Percentiles rank a stretch among this genome's conserved stretches.
Evolutionary conservation across 2,113 vertebrate species (phyloP).

Genomic region (Phrynosoma blainvillii): DNA sequence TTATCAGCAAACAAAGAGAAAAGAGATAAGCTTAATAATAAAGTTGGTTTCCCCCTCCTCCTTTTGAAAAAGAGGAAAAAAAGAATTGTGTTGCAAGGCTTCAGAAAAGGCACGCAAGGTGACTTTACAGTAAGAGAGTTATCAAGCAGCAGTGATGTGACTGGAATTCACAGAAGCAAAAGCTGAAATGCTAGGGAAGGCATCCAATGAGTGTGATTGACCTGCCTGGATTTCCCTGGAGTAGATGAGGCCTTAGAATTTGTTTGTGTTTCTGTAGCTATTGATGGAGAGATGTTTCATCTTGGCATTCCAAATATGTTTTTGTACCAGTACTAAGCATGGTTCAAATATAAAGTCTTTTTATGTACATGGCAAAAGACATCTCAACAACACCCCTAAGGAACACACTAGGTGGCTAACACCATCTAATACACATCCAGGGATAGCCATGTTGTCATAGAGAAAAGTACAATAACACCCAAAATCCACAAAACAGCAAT

Average conservation of each 20-base stretch:
- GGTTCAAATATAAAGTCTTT: background rate
- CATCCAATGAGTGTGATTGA: background rate
- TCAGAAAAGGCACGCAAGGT: constrained; percentile 56
- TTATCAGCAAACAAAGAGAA: constrained; percentile 61
- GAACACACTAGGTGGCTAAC: background rate
- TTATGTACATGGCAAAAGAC: background rate
- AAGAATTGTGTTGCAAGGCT: constrained; percentile 47
- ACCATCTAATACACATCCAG: background rate
- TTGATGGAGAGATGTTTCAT: constrained; percentile 11
- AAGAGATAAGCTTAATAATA: constrained; percentile 57
- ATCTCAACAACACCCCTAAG: too few relatives aligned
- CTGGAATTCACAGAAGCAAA: constrained; percentile 42
- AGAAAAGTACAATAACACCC: too few relatives aligned
- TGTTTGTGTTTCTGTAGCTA: constrained; percentile 22
- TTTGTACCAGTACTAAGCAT: background rate
- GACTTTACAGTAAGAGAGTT: constrained; percentile 57
- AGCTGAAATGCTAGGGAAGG: constrained; percentile 17
- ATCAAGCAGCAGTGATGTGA: constrained; percentile 60
- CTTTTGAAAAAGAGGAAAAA: background rate
- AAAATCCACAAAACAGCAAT: too few relatives aligned
- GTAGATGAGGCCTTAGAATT: background rate
- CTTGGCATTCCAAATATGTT: constrained; percentile 1
- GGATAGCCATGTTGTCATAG: too few relatives aligned
- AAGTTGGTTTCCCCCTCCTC: constrained; percentile 26
- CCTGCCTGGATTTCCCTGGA: constrained; percentile 9